Percentiles rank a stretch among this genome's conserved stretches.
These are phyloP conservation scores for Phalacrocorax aristotelis DNA, from an alignment of 2,113 vertebrate genomes.

Conservation along the genomic window DNA sequence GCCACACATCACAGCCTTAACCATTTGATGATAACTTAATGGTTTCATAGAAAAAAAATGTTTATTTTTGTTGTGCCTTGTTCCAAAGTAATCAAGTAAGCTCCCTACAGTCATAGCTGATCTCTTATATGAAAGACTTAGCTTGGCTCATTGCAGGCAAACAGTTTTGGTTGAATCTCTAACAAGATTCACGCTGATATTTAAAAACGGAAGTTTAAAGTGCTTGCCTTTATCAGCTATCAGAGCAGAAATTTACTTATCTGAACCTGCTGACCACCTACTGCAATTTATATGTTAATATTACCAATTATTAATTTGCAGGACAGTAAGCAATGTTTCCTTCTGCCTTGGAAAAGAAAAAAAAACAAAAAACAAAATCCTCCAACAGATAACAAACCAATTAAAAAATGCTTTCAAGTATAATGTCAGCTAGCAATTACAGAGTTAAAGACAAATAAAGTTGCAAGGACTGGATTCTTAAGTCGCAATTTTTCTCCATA, in stretches of 20 bases:
- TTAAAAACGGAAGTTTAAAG: background rate
- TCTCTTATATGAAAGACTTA: slow-evolving; percentile 21
- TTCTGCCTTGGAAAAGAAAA: background rate
- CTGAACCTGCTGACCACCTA: background rate
- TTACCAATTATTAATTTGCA: background rate
- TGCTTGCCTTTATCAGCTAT: background rate
- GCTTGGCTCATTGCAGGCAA: background rate
- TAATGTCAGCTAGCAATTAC: background rate
- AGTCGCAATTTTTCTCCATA: background rate
- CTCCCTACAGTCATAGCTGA: background rate
- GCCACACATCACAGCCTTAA: slow-evolving; percentile 31
- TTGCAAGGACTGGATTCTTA: background rate
- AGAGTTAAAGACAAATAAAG: background rate
- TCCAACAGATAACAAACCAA: too few species aligned
- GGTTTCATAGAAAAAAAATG: background rate
- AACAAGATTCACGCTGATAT: background rate
- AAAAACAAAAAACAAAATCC: background rate
- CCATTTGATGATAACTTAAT: background rate
- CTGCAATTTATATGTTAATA: background rate
- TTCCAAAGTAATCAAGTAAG: slow-evolving; percentile 9
- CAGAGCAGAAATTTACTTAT: background rate
- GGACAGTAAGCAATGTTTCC: background rate
- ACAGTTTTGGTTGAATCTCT: background rate
- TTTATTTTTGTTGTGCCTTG: background rate
- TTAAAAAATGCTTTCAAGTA: background rate